Percentiles rank a stretch among this genome's conserved stretches.
Conservation (phyloP, 2,797 vertebrate genomes). For the Hafferia zeledoni region DNA sequence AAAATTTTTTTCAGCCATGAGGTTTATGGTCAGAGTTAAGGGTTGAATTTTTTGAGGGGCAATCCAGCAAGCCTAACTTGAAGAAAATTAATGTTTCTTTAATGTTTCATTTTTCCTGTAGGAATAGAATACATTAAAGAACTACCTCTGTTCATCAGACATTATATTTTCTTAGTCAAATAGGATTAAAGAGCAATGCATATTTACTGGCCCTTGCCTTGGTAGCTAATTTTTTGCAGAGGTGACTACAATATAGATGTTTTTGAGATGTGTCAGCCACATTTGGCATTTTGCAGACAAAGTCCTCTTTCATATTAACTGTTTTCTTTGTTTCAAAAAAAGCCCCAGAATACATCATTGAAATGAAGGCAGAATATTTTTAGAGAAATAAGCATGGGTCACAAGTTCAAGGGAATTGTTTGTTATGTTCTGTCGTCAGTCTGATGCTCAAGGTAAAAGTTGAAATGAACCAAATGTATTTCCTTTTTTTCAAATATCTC, state of each 20-base stretch:
- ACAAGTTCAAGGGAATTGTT: neutral
- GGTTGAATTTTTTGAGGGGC: neutral
- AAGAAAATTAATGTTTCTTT: neutral
- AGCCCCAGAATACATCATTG: too few species aligned
- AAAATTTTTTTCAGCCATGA: neutral
- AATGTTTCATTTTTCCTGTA: neutral
- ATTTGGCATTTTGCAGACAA: neutral
- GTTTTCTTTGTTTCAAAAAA: neutral
- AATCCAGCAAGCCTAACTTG: neutral
- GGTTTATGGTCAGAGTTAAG: neutral
- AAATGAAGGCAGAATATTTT: neutral
- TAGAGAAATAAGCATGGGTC: neutral
- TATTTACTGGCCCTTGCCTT: neutral
- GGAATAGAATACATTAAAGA: neutral
- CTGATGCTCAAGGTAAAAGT: neutral
- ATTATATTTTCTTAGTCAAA: neutral
- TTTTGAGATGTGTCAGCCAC: neutral
- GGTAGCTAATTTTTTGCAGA: neutral
- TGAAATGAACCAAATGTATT: neutral
- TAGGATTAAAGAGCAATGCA: neutral
- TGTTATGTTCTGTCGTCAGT: neutral
- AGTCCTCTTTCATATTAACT: neutral
- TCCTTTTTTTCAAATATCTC: neutral
- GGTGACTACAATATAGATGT: neutral
- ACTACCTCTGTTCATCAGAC: neutral